These are phyloP conservation scores for Montifringilla adamsi DNA, from an alignment of 2,113 vertebrate species.

Conservation along the genomic window DNA sequence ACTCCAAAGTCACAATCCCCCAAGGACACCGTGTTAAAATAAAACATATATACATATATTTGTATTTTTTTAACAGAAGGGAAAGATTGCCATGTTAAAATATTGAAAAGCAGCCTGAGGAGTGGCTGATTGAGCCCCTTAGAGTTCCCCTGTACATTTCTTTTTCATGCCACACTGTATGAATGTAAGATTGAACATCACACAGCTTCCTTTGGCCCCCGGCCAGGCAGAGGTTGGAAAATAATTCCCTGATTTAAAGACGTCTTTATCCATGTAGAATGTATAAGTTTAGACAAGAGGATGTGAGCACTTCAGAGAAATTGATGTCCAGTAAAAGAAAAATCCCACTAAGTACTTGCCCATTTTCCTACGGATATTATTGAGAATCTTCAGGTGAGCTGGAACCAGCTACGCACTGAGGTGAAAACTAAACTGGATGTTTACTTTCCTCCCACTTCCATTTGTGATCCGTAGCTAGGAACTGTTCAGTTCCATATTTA, in stretches of 20 bases:
- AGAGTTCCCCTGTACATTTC: not conserved
- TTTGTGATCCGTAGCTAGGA: not conserved
- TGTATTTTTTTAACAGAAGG: not conserved
- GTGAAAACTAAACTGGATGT: not conserved
- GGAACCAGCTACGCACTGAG: not conserved
- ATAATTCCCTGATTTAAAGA: not conserved
- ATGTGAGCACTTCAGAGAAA: not conserved
- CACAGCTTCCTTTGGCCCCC: not conserved
- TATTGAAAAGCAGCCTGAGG: not conserved
- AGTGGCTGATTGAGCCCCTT: not conserved
- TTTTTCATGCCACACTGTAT: not conserved
- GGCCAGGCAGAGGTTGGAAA: not conserved
- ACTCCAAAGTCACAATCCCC: not conserved
- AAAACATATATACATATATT: not conserved
- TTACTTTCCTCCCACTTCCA: not conserved
- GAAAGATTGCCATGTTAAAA: not conserved
- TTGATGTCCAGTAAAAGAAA: not conserved
- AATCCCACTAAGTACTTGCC: fast-evolving
- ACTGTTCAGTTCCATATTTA: not conserved
- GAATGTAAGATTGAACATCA: not conserved
- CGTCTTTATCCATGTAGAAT: not conserved
- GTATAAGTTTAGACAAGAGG: not conserved
- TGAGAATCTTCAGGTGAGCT: not conserved
- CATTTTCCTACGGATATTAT: not conserved
- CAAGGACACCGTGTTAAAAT: not conserved